Evolutionary conservation across 92 coral and sea anemone genomes (phyloP).

Genomic region (Parazoanthus swiftii): DNA sequence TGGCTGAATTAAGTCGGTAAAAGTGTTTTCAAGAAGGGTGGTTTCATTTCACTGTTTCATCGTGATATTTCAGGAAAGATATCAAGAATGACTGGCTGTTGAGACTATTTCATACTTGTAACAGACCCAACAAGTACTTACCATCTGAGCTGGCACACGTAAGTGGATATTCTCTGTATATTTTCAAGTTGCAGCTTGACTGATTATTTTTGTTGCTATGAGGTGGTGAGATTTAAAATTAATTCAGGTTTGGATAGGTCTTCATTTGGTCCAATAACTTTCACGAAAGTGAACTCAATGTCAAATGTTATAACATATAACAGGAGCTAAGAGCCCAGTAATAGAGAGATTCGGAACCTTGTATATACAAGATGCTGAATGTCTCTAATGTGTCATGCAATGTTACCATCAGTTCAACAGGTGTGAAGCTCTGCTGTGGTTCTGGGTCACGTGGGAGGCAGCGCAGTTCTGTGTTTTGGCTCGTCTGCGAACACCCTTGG

Average conservation of each 20-base stretch:
- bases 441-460: constrained; percentile 98
- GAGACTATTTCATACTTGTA: constrained; percentile 87
- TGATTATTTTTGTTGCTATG: not conserved
- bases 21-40: not conserved
- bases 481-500: constrained; percentile 92
- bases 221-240: not conserved
- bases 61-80: constrained; percentile 69
- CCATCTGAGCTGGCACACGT: constrained; percentile 74
- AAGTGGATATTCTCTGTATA: not conserved
- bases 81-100: constrained; percentile 81
- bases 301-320: no score
- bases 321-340: no score
- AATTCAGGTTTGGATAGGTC: not conserved
- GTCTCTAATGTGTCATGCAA: not conserved
- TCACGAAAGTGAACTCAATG: no score
- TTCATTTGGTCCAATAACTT: not conserved
- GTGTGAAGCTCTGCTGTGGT: constrained; percentile 88
- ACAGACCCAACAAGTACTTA: constrained; percentile 76
- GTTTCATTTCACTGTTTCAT: not conserved
- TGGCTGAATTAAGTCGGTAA: not conserved
- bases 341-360: no score
- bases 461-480: constrained; percentile 98
- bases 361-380: no score
- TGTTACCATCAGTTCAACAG: constrained; percentile 70
- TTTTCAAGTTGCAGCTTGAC: not conserved